These are phyloP conservation scores for Danio albolineatus DNA, from an alignment of 2,797 vertebrate genomes.

Conservation along the genomic window DNA sequence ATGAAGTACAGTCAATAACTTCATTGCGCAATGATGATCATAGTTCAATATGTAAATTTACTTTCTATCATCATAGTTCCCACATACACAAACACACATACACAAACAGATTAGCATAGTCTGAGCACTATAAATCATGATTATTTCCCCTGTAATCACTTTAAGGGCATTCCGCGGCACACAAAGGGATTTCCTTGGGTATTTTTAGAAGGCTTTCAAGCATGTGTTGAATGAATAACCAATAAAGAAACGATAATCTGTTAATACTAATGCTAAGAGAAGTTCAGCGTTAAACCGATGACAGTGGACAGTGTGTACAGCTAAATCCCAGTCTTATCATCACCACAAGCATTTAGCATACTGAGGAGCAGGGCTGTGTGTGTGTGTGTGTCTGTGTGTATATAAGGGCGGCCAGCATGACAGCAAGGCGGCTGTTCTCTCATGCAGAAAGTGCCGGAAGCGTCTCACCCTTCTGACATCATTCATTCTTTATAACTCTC, in stretches of 20 bases:
- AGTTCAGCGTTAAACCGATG: background rate
- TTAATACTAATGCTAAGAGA: background rate
- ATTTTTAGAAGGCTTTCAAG: constrained; percentile 25
- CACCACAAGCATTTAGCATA: constrained; percentile 10
- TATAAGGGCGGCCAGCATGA: constrained; percentile 31
- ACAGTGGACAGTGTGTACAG: background rate
- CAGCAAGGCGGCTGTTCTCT: constrained; percentile 65
- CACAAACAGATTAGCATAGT: constrained; percentile 30
- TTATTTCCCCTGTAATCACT: constrained; percentile 32
- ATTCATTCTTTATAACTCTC: constrained; percentile 74
- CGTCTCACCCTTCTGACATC: constrained; percentile 76
- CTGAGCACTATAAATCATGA: constrained; percentile 43
- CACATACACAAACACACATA: constrained; percentile 4
- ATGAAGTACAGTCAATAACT: background rate
- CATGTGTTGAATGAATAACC: constrained; percentile 23
- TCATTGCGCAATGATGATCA: background rate
- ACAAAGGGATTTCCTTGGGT: constrained; percentile 12
- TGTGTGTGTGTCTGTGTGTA: constrained; percentile 7
- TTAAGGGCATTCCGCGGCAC: constrained; percentile 31
- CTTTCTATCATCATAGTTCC: background rate
- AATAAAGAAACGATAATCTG: constrained; percentile 29
- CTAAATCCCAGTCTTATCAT: constrained; percentile 4
- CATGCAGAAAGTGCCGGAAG: constrained; percentile 77
- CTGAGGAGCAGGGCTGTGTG: constrained; percentile 24
- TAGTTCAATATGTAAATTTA: constrained; percentile 9